Conservation (phyloP, 92 coral and sea anemone genomes). For the Plumapathes pennacea region DNA sequence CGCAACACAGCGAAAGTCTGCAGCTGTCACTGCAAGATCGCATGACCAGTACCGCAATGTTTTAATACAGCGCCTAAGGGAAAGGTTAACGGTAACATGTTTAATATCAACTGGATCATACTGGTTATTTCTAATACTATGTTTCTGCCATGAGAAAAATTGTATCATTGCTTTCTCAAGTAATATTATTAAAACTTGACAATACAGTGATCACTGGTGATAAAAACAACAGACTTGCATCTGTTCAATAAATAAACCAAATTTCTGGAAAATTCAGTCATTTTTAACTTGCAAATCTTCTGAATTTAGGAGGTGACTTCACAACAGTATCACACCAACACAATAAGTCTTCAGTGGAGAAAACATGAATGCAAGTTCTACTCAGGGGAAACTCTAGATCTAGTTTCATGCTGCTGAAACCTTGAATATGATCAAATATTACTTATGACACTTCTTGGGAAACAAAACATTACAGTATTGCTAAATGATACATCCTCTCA, state of each 20-base stretch:
- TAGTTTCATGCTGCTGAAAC: too few species aligned
- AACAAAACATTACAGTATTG: too few species aligned
- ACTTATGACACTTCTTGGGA: too few species aligned
- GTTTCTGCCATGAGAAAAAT: too few species aligned
- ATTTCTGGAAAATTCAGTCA: not conserved
- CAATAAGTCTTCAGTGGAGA: not conserved
- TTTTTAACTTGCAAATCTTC: not conserved
- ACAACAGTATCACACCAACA: not conserved
- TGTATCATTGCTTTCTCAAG: too few species aligned
- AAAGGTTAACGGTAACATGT: conserved; percentile 58
- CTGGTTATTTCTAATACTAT: too few species aligned
- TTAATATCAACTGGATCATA: conserved; percentile 30
- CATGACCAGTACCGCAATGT: conserved; percentile 62
- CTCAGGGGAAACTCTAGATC: not conserved
- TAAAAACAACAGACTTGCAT: not conserved
- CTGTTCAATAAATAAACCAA: conserved; percentile 5
- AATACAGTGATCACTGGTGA: too few species aligned
- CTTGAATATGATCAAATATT: too few species aligned
- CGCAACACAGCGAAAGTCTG: conserved; percentile 56
- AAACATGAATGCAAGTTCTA: too few species aligned
- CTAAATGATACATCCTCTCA: too few species aligned
- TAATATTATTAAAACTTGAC: too few species aligned
- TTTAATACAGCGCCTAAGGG: conserved; percentile 75
- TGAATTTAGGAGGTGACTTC: too few species aligned
- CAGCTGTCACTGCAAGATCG: conserved; percentile 57